Conservation (phyloP, 2,888 invertebrate genomes). For the Ennomos fuscantarius region DNA sequence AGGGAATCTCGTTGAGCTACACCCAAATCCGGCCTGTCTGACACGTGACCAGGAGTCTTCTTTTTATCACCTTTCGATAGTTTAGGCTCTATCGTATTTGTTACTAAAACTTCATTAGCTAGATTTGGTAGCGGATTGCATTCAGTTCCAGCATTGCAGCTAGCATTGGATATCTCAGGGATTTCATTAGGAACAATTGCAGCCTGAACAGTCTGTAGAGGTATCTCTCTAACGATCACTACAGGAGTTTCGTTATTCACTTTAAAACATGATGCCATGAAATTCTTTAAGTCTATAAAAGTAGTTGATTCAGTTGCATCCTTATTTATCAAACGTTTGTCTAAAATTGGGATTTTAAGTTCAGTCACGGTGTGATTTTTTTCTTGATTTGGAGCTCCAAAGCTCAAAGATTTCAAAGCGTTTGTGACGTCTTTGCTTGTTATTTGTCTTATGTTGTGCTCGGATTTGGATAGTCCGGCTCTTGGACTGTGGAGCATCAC, state of each 20-base stretch:
- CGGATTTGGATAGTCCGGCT: slow-evolving; percentile 74
- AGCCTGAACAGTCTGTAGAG: slow-evolving; percentile 53
- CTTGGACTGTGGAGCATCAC: slow-evolving; percentile 45
- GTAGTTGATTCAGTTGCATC: slow-evolving; percentile 55
- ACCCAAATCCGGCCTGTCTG: slow-evolving; percentile 67
- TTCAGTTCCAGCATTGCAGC: slow-evolving; percentile 53
- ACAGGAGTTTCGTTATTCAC: slow-evolving; percentile 56
- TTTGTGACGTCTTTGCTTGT: slow-evolving; percentile 70
- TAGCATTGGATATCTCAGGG: slow-evolving; percentile 51
- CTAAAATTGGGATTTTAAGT: slow-evolving; percentile 58
- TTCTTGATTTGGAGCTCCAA: slow-evolving; percentile 49
- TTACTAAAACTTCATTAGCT: slow-evolving; percentile 63
- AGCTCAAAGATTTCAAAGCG: slow-evolving; percentile 68
- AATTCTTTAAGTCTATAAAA: slow-evolving; percentile 67
- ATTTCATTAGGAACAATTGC: slow-evolving; percentile 44
- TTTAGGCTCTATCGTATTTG: slow-evolving; percentile 54
- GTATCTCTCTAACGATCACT: slow-evolving; percentile 47
- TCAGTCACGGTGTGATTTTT: slow-evolving; percentile 58
- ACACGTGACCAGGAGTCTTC: slow-evolving; percentile 62
- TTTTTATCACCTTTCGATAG: slow-evolving; percentile 64
- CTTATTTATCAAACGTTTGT: slow-evolving; percentile 43
- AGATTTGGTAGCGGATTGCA: slow-evolving; percentile 37
- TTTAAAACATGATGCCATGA: slow-evolving; percentile 74
- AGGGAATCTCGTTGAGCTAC: slow-evolving; percentile 70
- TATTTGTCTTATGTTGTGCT: slow-evolving; percentile 70